Base-by-base conservation (phyloP, 2,888 invertebrate species). In the Xylocampa areola region DNA sequence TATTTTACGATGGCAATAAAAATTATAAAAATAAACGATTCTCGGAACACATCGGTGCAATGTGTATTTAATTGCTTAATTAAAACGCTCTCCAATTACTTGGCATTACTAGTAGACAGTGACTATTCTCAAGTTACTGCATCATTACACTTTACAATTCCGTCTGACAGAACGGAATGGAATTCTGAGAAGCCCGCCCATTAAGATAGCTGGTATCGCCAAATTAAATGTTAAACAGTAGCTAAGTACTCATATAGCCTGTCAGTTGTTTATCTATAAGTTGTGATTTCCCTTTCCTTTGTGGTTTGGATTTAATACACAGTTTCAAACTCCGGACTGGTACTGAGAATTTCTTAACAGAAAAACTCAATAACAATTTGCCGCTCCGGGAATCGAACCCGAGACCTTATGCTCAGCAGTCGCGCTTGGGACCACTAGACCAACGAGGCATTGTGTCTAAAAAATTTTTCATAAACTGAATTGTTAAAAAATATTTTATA, bases 171-270 rank as follows among this genome's bases (percentile, higher is more conserved):
- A 40, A 62, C 10, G 10, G 25, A 58, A 57, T 49, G 36, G 32
- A 36, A 44, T 48, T 44, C 37, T 33, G n/a, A 44, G 40, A 35
- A n/a, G n/a, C n/a, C n/a, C n/a, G 21, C 5, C 14, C 1, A 23
- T 33, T 32, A 47, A 16, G 33, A 47, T 41, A 63, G 11, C 4
- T 27, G 6, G n/a, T 62, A 33, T 63, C 27, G 16, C 33, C 25
- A 48, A 64, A 62, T 55, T 47, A 62, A 54, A 39, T 48, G n/a
- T 48, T 48, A 39, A 54, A 47, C 11, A 41, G 40, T 4, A n/a
- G n/a, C n/a, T n/a, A n/a, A n/a, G n/a, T n/a, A n/a, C n/a, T n/a
- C n/a, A n/a, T n/a, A n/a, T n/a, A n/a, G n/a, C n/a, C n/a, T 30
- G 62, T 5, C 40, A 14, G 30, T 30, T 2, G 21, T 8, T 41